Evolutionary conservation across 92 coral and sea anemone species (phyloP).

Genomic region (Pocillopora meandrina): DNA sequence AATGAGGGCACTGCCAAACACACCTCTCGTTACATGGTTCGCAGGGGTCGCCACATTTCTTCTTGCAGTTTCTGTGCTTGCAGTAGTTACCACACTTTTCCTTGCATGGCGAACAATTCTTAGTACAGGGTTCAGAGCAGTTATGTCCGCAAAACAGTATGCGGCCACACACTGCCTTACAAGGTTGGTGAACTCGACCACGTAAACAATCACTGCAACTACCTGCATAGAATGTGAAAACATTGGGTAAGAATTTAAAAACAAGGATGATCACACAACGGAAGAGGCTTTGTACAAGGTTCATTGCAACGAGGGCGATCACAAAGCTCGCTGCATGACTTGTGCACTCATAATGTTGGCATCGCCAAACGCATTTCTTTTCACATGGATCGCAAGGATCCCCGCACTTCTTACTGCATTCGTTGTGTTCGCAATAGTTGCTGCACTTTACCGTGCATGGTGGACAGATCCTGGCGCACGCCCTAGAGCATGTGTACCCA

Average conservation of each 20-base stretch:
- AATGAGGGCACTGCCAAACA: conserved; percentile 73
- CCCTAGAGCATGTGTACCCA: conserved; percentile 73
- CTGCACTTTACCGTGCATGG: conserved; percentile 71
- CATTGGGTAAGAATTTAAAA: not conserved
- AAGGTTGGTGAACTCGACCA: conserved; percentile 81
- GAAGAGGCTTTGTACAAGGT: conserved; percentile 58
- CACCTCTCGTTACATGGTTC: conserved; percentile 55
- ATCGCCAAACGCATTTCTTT: conserved; percentile 75
- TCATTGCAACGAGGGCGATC: conserved; percentile 72
- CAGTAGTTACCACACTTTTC: conserved; percentile 78
- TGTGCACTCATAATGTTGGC: conserved; percentile 66
- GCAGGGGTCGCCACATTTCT: conserved; percentile 24
- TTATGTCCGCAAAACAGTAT: conserved; percentile 83
- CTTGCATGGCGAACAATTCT: conserved; percentile 86
- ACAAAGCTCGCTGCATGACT: conserved; percentile 77
- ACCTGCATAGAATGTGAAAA: conserved; percentile 40
- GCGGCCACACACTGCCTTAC: conserved; percentile 73
- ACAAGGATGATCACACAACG: conserved; percentile 70
- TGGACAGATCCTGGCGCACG: conserved; percentile 88
- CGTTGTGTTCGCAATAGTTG: conserved; percentile 83
- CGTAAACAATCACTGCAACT: conserved; percentile 61
- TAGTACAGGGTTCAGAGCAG: conserved; percentile 76
- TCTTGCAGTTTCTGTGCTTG: conserved; percentile 80
- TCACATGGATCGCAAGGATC: conserved; percentile 74
- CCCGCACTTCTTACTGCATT: conserved; percentile 74